Evolutionary conservation across 2,113 vertebrate species (phyloP).

Genomic region (Hepsetus odoe): DNA sequence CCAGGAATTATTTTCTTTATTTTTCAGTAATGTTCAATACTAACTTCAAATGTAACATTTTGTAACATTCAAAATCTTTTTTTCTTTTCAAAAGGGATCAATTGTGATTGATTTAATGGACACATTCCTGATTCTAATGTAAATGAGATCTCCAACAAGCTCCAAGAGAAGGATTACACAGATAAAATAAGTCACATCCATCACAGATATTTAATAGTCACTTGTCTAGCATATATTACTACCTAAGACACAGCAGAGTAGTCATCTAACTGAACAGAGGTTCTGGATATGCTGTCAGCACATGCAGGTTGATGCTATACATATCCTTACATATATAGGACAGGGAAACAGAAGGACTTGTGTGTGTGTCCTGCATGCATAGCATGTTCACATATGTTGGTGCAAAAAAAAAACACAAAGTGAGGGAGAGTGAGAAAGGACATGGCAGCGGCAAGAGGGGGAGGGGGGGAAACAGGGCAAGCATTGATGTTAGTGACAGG

Average conservation of each 20-base stretch:
- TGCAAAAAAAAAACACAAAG: not conserved
- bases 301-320: not conserved
- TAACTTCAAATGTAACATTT: not conserved
- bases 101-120: not conserved
- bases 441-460: not conserved
- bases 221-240: not conserved
- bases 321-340: not conserved
- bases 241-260: not conserved
- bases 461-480: not conserved
- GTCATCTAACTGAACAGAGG: not conserved
- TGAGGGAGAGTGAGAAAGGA: conserved; percentile 3
- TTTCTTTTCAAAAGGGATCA: not conserved
- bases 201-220: not conserved
- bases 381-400: conserved; percentile 7
- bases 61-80: not conserved
- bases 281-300: not conserved
- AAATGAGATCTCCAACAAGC: not conserved
- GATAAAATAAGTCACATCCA: too few relatives aligned
- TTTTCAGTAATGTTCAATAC: conserved; percentile 17
- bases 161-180: not conserved
- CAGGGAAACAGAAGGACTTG: conserved; percentile 15
- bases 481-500: not conserved
- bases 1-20: conserved; percentile 18
- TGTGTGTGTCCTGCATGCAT: not conserved
- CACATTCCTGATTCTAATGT: not conserved